Percentiles rank a stretch among this genome's conserved stretches.
phyloP scores from a whole-genome alignment of 2,113 vertebrate genomes.

The Pithys albifrons region DNA sequence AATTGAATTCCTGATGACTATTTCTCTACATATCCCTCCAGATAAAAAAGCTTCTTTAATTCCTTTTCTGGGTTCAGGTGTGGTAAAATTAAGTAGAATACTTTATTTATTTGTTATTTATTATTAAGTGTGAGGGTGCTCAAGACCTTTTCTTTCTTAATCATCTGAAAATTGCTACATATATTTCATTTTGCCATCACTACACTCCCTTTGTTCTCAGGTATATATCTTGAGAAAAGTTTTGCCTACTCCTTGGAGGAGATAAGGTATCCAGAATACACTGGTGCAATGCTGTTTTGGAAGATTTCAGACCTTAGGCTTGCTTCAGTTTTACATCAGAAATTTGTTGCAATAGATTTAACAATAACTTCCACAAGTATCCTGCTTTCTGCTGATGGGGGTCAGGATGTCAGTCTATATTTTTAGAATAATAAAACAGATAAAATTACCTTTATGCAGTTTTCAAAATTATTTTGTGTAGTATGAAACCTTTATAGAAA shows the following conservation, averaged over 20 bases:
- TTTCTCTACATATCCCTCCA: not conserved
- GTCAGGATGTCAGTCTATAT: not conserved
- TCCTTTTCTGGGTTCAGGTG: not conserved
- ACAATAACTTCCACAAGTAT: not conserved
- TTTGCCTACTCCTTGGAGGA: not conserved
- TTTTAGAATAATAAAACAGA: not conserved
- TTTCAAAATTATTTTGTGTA: not conserved
- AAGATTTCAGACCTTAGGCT: not conserved
- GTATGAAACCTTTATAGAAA: not conserved
- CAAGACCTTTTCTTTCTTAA: not conserved
- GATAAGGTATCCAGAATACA: not conserved
- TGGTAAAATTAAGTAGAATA: not conserved
- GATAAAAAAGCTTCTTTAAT: not conserved
- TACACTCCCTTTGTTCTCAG: not conserved
- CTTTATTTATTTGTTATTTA: not conserved
- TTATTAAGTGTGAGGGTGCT: not conserved
- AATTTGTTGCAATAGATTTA: not conserved
- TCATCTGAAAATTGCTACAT: not conserved
- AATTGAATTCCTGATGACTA: constrained; percentile 25
- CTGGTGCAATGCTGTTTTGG: not conserved
- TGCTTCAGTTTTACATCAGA: not conserved
- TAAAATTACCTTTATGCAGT: not conserved
- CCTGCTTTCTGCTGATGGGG: not conserved
- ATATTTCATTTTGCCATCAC: not conserved
- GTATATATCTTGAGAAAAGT: not conserved